Evolutionary conservation across 1,140 invertebrate genomes (phyloP).

Genomic region (Dufourea novaeangliae): DNA sequence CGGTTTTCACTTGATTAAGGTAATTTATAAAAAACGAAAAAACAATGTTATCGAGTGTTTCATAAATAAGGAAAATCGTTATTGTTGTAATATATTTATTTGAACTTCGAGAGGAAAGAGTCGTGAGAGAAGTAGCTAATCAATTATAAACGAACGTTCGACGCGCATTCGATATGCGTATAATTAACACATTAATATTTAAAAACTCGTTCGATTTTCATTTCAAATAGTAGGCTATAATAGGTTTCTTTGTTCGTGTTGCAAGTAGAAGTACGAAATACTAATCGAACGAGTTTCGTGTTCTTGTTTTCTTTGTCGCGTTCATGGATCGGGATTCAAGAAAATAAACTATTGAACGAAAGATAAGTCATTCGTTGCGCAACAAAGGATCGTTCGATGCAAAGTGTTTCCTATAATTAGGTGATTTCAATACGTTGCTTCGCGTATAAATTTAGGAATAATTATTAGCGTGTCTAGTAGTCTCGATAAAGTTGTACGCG

Average conservation of each 20-base stretch:
- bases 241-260: conserved; percentile 29
- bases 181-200: conserved; percentile 22
- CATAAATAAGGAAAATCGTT: conserved; percentile 49
- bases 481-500: conserved; percentile 14
- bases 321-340: conserved; percentile 59
- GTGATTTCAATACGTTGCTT: conserved; percentile 41
- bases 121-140: conserved; percentile 37
- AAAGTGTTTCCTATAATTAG: conserved; percentile 60
- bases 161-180: conserved; percentile 21
- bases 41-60: conserved; percentile 51
- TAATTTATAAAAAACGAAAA: conserved; percentile 35
- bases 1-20: conserved; percentile 14
- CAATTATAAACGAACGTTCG: conserved; percentile 25
- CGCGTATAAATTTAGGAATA: conserved; percentile 22
- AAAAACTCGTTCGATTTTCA: conserved; percentile 34
- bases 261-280: conserved; percentile 37
- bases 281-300: conserved; percentile 29
- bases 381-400: conserved; percentile 43
- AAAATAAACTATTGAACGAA: conserved; percentile 75
- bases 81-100: conserved; percentile 62
- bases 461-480: conserved; percentile 19
- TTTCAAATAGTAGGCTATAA: conserved; percentile 35
- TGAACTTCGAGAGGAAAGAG: conserved; percentile 32
- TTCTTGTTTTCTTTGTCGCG: conserved; percentile 34
- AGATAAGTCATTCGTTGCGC: conserved; percentile 39